Percentiles rank a stretch among this genome's conserved stretches.
Evolutionary conservation across 2,113 vertebrate species (phyloP).

Genomic region (Drymodes brunneopygia): DNA sequence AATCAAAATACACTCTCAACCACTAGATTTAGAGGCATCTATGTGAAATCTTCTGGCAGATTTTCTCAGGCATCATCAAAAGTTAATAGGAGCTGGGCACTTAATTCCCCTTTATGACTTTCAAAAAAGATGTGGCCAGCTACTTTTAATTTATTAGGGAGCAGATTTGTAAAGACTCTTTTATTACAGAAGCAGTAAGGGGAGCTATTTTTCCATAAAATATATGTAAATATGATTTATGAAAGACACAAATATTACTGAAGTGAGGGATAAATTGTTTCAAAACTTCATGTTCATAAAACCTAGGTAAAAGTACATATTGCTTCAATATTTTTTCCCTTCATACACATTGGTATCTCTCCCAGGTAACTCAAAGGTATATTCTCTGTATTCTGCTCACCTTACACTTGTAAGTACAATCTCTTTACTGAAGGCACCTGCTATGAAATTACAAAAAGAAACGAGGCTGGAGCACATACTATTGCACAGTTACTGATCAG

Average conservation of each 20-base stretch:
- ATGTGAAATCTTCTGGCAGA: neutral
- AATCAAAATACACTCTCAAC: neutral
- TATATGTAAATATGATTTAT: conserved; percentile 52
- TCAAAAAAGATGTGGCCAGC: neutral
- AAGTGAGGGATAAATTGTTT: conserved; percentile 31
- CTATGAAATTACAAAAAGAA: neutral
- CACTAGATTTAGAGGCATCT: neutral
- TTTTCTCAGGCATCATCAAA: conserved; percentile 1
- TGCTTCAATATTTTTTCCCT: neutral
- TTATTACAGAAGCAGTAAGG: conserved; percentile 26
- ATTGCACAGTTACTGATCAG: neutral
- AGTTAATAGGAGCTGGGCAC: conserved; percentile 15
- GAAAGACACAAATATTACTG: conserved; percentile 37
- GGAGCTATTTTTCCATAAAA: conserved; percentile 52
- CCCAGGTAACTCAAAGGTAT: neutral
- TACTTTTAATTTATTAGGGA: conserved; percentile 49
- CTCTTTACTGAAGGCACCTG: neutral
- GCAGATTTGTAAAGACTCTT: conserved; percentile 32
- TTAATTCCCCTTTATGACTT: conserved; percentile 40
- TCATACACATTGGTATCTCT: neutral
- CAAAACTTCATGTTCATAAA: conserved; percentile 9
- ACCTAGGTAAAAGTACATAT: neutral
- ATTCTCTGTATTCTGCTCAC: neutral
- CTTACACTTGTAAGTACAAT: neutral
- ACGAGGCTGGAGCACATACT: neutral